A percentile compares a stretch with the other conserved stretches of the same genome.
phyloP scores from a whole-genome alignment of 2,888 invertebrate genomes.

The Apoderus coryli region DNA sequence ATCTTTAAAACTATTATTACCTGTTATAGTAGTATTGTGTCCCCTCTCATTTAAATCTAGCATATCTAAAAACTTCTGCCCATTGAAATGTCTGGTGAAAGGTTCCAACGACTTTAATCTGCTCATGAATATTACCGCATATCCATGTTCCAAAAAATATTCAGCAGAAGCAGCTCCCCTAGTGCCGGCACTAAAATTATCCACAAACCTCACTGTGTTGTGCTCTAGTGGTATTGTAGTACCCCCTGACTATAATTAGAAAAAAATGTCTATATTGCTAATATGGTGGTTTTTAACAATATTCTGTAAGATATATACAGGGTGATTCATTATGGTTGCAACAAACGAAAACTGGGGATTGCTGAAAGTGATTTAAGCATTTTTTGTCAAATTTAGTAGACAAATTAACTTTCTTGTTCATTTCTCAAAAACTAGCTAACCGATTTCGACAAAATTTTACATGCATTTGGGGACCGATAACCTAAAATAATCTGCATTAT shows the following conservation, averaged over 20 bases:
- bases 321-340: too few species aligned
- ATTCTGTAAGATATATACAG: too few species aligned
- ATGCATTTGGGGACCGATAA: too few species aligned
- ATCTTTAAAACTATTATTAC: too few species aligned
- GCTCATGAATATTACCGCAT: slow-evolving; percentile 89
- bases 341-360: too few species aligned
- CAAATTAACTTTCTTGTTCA: too few species aligned
- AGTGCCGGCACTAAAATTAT: slow-evolving; percentile 96
- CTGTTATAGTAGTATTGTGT: slow-evolving; percentile 50
- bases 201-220: slow-evolving; percentile 94
- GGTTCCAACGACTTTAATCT: slow-evolving; percentile 83
- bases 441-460: too few species aligned
- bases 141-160: slow-evolving; percentile 77
- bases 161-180: slow-evolving; percentile 92
- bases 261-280: background rate
- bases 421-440: too few species aligned
- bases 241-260: slow-evolving; percentile 82
- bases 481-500: too few species aligned
- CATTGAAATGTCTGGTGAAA: slow-evolving; percentile 74
- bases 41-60: slow-evolving; percentile 49
- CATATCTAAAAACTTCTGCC: slow-evolving; percentile 67
- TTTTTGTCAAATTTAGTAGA: too few species aligned
- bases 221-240: slow-evolving; percentile 94
- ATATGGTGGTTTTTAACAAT: background rate
- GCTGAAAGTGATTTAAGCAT: too few species aligned